A percentile compares a stretch with the other conserved stretches of the same genome.
Evolutionary conservation across 2,888 invertebrate genomes (phyloP).

Genomic region (Tipula helvola): DNA sequence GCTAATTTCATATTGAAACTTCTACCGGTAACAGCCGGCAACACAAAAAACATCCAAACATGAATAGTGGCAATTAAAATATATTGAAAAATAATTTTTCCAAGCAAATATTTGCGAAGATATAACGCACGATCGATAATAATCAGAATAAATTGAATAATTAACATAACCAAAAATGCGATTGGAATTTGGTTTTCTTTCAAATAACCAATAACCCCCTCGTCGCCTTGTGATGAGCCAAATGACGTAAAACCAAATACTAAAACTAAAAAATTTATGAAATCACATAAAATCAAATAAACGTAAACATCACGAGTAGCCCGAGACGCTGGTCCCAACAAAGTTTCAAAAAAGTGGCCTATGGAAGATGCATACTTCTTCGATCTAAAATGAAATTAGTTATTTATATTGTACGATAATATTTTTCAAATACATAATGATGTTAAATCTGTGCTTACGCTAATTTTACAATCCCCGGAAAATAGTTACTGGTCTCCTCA

Average conservation of each 20-base stretch:
- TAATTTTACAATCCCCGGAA: conserved; percentile 37
- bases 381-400: conserved; percentile 38
- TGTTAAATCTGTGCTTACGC: conserved; percentile 34
- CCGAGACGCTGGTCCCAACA: conserved; percentile 28
- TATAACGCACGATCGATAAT: conserved; percentile 93
- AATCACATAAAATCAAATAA: conserved; percentile 97
- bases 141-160: conserved; percentile 88
- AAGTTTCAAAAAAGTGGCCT: conserved; percentile 58
- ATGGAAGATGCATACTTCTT: conserved; percentile 58
- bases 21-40: conserved; percentile 82
- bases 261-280: conserved; percentile 91
- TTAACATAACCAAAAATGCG: conserved; percentile 89
- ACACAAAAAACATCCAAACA: conserved; percentile 93
- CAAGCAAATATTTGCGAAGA: conserved; percentile 81
- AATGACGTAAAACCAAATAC: conserved; percentile 95
- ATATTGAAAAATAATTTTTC: conserved; percentile 87
- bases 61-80: conserved; percentile 82
- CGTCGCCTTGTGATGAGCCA: conserved; percentile 83
- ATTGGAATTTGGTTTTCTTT: conserved; percentile 93
- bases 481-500: conserved; percentile 35
- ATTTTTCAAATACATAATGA: background rate
- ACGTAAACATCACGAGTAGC: conserved; percentile 63
- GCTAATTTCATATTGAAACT: conserved; percentile 52
- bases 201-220: conserved; percentile 79
- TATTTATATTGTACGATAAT: background rate